Evolutionary conservation across 2,888 invertebrate genomes (phyloP).

Genomic region (Autographa gamma): DNA sequence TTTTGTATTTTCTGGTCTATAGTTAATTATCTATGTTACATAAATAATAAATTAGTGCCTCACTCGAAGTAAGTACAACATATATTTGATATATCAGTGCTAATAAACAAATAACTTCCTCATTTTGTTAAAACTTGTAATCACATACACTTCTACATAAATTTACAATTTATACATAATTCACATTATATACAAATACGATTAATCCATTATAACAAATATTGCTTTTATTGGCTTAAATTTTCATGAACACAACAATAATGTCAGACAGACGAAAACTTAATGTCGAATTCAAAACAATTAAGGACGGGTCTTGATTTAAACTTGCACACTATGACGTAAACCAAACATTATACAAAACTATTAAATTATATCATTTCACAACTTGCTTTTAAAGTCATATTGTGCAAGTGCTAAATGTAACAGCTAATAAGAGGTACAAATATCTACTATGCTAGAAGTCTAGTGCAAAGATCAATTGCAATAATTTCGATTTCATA

Average conservation of each 20-base stretch:
- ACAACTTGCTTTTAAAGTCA: conserved; percentile 31
- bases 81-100: conserved; percentile 39
- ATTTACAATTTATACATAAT: conserved; percentile 66
- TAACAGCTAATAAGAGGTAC: conserved; percentile 38
- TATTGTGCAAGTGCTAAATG: conserved; percentile 54
- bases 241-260: conserved; percentile 41
- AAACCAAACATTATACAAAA: conserved; percentile 19
- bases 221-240: conserved; percentile 64
- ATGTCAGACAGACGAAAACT: conserved; percentile 42
- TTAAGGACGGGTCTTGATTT: conserved; percentile 57
- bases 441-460: conserved; percentile 36
- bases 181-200: conserved; percentile 63
- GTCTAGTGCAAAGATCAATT: conserved; percentile 52
- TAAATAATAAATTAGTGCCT: conserved; percentile 42
- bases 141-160: conserved; percentile 44
- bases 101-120: conserved; percentile 34
- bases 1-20: conserved; percentile 18
- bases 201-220: conserved; percentile 53
- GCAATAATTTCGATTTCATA: conserved; percentile 41
- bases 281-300: conserved; percentile 40
- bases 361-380: conserved; percentile 15
- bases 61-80: conserved; percentile 27
- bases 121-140: conserved; percentile 20
- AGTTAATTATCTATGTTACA: conserved; percentile 26
- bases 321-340: conserved; percentile 52